phyloP scores from a whole-genome alignment of 2,888 invertebrate species.

The Lordiphosa fenestrarum region DNA sequence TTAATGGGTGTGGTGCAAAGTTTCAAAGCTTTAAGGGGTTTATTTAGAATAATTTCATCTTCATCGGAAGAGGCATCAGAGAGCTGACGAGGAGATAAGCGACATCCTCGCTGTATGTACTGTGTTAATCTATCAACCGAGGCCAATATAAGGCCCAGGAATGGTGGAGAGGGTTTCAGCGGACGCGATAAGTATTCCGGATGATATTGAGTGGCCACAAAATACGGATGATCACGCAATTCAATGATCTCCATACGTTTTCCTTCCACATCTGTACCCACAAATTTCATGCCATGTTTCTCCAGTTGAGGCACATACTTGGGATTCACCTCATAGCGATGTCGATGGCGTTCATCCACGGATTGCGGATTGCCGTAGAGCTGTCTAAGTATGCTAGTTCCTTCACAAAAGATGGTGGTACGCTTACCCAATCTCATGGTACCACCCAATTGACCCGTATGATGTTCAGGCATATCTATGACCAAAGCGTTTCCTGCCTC shows the following conservation, averaged over 20 bases:
- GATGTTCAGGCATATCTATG: slow-evolving; percentile 99
- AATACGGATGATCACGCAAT: slow-evolving; percentile 93
- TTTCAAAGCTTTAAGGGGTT: slow-evolving; percentile 20
- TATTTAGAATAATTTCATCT: slow-evolving; percentile 57
- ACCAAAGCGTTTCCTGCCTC: slow-evolving; percentile 89
- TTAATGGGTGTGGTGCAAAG: slow-evolving; percentile 1
- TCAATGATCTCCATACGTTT: slow-evolving; percentile 97
- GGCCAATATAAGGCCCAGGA: slow-evolving; percentile 95
- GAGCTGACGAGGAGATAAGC: slow-evolving; percentile 87
- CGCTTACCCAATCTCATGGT: slow-evolving; percentile 99
- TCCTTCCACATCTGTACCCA: slow-evolving; percentile 90
- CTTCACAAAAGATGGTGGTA: slow-evolving; percentile 88
- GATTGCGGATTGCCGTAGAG: slow-evolving; percentile 88
- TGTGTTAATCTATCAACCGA: slow-evolving; percentile 89
- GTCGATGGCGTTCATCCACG: slow-evolving; percentile 97
- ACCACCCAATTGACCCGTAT: slow-evolving; percentile 94
- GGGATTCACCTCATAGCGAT: slow-evolving; percentile 98
- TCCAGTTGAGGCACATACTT: slow-evolving; percentile 89
- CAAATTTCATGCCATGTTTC: slow-evolving; percentile 92
- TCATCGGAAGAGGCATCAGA: slow-evolving; percentile 87
- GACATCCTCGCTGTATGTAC: slow-evolving; percentile 87
- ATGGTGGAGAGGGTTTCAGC: slow-evolving; percentile 95
- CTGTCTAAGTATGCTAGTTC: slow-evolving; percentile 83
- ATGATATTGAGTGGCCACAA: slow-evolving; percentile 97
- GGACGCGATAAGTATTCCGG: slow-evolving; percentile 98